Percentiles rank a stretch among this genome's conserved stretches.
Conservation (phyloP, 2,113 vertebrate species). For the Chloropsis hardwickii region DNA sequence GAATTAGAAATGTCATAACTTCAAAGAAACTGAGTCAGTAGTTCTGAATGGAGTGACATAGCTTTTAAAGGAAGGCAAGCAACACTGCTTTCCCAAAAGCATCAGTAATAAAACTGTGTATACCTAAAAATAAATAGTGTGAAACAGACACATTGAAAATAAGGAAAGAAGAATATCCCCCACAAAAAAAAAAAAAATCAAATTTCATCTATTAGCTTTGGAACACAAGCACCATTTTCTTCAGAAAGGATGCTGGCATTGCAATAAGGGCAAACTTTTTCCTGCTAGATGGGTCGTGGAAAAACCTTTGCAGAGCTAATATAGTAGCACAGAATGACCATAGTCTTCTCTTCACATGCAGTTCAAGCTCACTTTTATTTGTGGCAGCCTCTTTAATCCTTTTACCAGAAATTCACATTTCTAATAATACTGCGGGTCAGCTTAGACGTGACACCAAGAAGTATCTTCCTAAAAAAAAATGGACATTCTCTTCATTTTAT, state of each 20-base stretch:
- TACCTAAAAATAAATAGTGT: not conserved
- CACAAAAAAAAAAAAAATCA: not conserved
- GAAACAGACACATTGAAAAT: not conserved
- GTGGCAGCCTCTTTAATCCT: not conserved
- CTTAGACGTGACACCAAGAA: not conserved
- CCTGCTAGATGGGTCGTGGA: not conserved
- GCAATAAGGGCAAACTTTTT: not conserved
- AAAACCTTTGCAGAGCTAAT: not conserved
- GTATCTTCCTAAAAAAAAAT: not conserved
- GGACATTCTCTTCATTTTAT: not conserved
- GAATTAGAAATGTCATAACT: constrained; percentile 3
- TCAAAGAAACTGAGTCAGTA: constrained; percentile 19
- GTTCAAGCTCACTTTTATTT: not conserved
- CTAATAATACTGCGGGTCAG: not conserved
- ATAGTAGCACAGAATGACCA: not conserved
- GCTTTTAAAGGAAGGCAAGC: not conserved
- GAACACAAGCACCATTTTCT: not conserved
- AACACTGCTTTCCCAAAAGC: not conserved
- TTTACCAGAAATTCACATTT: not conserved
- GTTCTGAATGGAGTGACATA: not conserved
- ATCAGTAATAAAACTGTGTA: not conserved
- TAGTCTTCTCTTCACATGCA: not conserved
- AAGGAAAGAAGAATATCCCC: not conserved
- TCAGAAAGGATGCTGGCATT: not conserved
- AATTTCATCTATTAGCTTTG: not conserved